These are phyloP conservation scores for Hippocampus barbouri DNA, from an alignment of 2,113 vertebrate genomes.

Conservation along the genomic window DNA sequence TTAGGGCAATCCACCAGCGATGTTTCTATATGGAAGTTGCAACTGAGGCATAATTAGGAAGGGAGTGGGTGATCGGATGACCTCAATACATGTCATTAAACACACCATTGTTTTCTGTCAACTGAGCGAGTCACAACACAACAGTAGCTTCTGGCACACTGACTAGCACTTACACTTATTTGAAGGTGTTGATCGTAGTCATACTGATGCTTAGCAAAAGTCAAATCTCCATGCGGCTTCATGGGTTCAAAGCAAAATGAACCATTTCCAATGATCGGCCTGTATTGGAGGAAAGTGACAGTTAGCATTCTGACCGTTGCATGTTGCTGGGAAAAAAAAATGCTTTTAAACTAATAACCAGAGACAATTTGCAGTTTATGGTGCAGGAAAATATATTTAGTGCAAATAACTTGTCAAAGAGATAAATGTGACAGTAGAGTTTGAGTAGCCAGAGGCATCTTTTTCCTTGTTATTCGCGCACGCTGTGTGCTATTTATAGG, in stretches of 20 bases:
- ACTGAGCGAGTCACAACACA: conserved; percentile 39
- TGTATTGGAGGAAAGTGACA: neutral
- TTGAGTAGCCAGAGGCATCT: conserved; percentile 24
- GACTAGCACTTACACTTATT: neutral
- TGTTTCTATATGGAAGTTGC: conserved; percentile 35
- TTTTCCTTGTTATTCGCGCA: conserved; percentile 18
- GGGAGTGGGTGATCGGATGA: conserved; percentile 47
- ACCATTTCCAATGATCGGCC: neutral
- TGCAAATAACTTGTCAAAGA: conserved; percentile 68
- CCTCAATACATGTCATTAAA: conserved; percentile 70
- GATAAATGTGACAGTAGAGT: conserved; percentile 52
- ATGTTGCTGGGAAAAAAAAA: neutral
- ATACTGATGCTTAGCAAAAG: neutral
- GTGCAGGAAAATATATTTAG: conserved; percentile 30
- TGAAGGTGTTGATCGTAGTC: neutral
- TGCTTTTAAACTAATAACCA: neutral
- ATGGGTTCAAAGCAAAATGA: neutral
- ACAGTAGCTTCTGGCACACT: conserved; percentile 26
- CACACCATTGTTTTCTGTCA: conserved; percentile 46
- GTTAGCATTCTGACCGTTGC: neutral
- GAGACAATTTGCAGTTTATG: neutral
- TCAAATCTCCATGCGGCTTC: neutral
- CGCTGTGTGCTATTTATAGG: conserved; percentile 58
- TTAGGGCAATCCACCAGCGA: conserved; percentile 14
- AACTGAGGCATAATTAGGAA: neutral